Evolutionary conservation across 2,113 vertebrate genomes (phyloP).

Genomic region (Alosa alosa): DNA sequence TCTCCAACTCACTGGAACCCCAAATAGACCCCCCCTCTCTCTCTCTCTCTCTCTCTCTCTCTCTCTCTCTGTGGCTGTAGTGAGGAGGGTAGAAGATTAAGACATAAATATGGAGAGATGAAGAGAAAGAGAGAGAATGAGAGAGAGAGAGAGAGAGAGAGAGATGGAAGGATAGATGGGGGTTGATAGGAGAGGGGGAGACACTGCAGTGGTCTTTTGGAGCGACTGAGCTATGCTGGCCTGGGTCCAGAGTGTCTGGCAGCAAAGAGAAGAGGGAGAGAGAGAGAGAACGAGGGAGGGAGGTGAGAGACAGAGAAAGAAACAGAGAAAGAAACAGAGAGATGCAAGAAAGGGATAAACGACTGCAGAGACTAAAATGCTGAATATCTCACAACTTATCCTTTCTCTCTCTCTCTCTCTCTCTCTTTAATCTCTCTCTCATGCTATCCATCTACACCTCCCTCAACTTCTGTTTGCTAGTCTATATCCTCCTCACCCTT

Average conservation of each 20-base stretch:
- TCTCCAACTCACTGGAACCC: too few species aligned
- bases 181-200: background rate
- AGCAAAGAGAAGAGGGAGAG: background rate
- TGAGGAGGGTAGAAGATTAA: background rate
- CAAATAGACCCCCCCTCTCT: too few species aligned
- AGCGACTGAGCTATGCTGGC: background rate
- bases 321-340: too few species aligned
- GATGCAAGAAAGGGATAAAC: background rate
- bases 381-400: background rate
- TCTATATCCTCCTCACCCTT: background rate
- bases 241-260: background rate
- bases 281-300: background rate
- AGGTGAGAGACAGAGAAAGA: background rate
- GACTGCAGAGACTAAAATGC: background rate
- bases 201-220: slow-evolving; percentile 11
- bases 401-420: background rate
- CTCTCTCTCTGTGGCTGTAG: background rate
- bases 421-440: background rate
- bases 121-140: background rate
- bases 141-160: background rate
- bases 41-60: too few species aligned
- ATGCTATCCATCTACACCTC: background rate
- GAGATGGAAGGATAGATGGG: slow-evolving; percentile 30
- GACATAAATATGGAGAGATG: background rate
- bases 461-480: background rate